Evolutionary conservation across 2,113 vertebrate genomes (phyloP).

Genomic region (Cyprinodon variegatus): DNA sequence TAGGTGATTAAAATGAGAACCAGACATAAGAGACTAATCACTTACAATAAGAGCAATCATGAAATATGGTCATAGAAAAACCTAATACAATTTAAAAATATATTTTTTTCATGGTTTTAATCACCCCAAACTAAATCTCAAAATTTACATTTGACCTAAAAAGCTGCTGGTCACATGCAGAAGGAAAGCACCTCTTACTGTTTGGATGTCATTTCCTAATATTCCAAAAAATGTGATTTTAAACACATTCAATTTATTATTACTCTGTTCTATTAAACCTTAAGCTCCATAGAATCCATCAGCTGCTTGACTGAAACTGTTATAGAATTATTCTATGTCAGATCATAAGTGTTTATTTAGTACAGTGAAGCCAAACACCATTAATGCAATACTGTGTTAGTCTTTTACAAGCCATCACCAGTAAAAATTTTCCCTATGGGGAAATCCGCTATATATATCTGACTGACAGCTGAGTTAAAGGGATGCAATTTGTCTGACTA

Average conservation of each 20-base stretch:
- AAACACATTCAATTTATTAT: not conserved
- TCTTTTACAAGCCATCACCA: conserved; percentile 10
- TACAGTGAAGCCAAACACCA: not conserved
- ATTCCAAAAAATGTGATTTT: not conserved
- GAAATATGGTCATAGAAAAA: not conserved
- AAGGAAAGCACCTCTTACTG: not conserved
- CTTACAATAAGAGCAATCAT: not conserved
- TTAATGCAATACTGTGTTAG: not conserved
- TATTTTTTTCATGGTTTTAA: not conserved
- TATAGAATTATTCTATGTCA: conserved; percentile 2
- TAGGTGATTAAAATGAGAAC: not conserved
- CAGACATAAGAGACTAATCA: not conserved
- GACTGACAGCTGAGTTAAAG: conserved; percentile 64
- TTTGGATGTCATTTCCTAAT: not conserved
- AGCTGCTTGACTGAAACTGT: conserved; percentile 2
- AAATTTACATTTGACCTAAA: not conserved
- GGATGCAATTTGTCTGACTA: conserved; percentile 52
- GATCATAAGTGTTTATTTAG: not conserved
- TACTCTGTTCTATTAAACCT: no score
- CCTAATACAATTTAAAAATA: not conserved
- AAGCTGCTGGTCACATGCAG: not conserved
- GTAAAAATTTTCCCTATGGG: conserved; percentile 1
- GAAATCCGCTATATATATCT: conserved; percentile 25
- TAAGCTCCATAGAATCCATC: not conserved
- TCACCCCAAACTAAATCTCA: not conserved